phyloP scores from a whole-genome alignment of 2,888 invertebrate species.

The Ellobium chinense region DNA sequence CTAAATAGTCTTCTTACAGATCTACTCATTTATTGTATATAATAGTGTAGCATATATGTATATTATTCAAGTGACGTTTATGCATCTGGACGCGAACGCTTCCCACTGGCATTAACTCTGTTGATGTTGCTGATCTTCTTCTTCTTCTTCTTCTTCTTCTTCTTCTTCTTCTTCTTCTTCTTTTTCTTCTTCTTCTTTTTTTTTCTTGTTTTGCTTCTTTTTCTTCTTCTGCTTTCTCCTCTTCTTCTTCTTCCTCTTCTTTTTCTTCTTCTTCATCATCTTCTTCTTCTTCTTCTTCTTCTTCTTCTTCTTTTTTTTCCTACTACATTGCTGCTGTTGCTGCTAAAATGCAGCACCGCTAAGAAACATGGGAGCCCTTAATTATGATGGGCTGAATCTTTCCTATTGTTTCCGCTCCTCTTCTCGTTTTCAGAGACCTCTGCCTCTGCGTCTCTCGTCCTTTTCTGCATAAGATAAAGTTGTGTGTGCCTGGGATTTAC shows the following conservation, averaged over 20 bases:
- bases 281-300: constrained; percentile 87
- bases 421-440: not conserved
- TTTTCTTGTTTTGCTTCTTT: not conserved
- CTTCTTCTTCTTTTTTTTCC: constrained; percentile 83
- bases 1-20: too few relatives aligned
- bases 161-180: not conserved
- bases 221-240: not conserved
- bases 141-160: not conserved
- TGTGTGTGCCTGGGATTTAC: too few relatives aligned
- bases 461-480: too few relatives aligned
- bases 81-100: too few relatives aligned
- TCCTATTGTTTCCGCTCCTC: constrained; percentile 14
- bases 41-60: too few relatives aligned
- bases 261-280: constrained; percentile 85
- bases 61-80: too few relatives aligned
- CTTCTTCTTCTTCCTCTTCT: constrained; percentile 9
- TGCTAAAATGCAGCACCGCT: too few relatives aligned
- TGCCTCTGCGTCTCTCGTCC: not conserved
- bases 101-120: not conserved
- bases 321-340: constrained; percentile 19
- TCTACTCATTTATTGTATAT: too few relatives aligned
- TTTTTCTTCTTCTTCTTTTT: not conserved
- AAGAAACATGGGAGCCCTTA: too few relatives aligned
- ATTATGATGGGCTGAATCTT: constrained; percentile 41
- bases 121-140: not conserved